Evolutionary conservation across 2,797 vertebrate species (phyloP), one percentile per base, ranked within the genome.

Genomic region (Chaetophractus vellerosus): DNA sequence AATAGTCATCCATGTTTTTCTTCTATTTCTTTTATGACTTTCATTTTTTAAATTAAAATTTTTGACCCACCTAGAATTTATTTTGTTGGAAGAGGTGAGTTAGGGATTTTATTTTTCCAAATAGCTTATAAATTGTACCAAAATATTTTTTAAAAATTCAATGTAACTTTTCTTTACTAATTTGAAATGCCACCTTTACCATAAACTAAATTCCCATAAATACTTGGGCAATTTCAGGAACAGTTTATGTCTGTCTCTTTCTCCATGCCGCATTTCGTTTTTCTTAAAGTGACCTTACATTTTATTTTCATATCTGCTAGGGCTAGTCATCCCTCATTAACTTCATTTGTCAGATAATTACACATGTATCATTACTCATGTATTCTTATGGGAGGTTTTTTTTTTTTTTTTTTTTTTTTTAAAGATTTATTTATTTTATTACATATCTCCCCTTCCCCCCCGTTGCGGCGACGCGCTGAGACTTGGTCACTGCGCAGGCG

Each of bases 301-400:
- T 93, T 89, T 38, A 64, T 92, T 90, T 82, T 90, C 52, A 9
- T 88, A 64, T 33, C 31, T 90, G 19, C 6, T 57, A 71, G 68
- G n/a, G 50, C 19, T 81, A 78, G 21, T 72, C 48, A 76, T 80
- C 7, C 10, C 57, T 93, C 24, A 76, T 90, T 84, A 23, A 5
- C 79, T 83, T 76, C n/a, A 61, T 74, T 83, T 87, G 79, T 71
- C 38, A 68, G 28, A 41, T 72, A 64, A 55, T 59, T 75, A 45
- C 9, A 79, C 38, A 41, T 26, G 19, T 33, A 66, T 57, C 41
- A 52, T 69, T 52, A 74, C 14, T 63, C 2, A 31, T n/a, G 1
- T 5, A 76, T 92, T 82, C 68, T 85, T 55, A 82, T 71, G 74
- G 50, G 36, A 94, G 19, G 0, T 36, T 92, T 93, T 83, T 86